Evolutionary conservation across 2,888 invertebrate genomes (phyloP), one percentile per base, ranked within the genome.

Genomic region (Acrobeloides nanus): DNA sequence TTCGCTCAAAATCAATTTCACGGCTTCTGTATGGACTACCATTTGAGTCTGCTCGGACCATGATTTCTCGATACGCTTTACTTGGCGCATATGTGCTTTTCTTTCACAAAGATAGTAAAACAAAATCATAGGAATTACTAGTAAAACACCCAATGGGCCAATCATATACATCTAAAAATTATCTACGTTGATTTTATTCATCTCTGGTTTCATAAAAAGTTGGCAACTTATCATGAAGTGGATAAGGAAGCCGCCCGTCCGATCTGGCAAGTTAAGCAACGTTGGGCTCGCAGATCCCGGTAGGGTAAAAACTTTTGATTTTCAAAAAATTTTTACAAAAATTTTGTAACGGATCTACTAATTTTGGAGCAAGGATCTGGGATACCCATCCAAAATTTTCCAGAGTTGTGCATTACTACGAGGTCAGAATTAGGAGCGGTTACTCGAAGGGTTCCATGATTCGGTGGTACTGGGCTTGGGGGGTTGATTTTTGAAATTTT

Each of bases 131-230:
- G 70, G 70, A 24, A 70, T 60, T 10, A 70, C 45, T 15, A 58
- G 51, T 3, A 70, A 48, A 8, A 61, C 64, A 20, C 70, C 70
- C 12, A 70, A 55, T n/a, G 70, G 70, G 7, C 70, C 70, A 7
- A 70, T 52, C 12, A 61, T 53, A 26, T 60, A 57, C n/a, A 59
- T 66, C 62, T 62, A 39, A 51, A 62, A 41, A 26, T 4, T n/a
- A n/a, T n/a, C n/a, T n/a, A n/a, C n/a, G n/a, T n/a, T 3, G 24
- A 38, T 38, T 35, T 12, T 35, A 20, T 10, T 10, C 32, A 20
- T 35, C 24, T 35, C 10, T 20, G 15, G 12, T 12, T 35, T 12
- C 12, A 35, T 8, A 35, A 35, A 35, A 35, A 12, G 10, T 35
- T 35, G 10, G 10, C 24, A 35, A 20, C 10, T 26, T 35, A 12